A percentile compares a stretch with the other conserved stretches of the same genome.
These are phyloP conservation scores for Scyliorhinus canicula DNA, from an alignment of 2,797 vertebrate genomes.

Conservation along the genomic window DNA sequence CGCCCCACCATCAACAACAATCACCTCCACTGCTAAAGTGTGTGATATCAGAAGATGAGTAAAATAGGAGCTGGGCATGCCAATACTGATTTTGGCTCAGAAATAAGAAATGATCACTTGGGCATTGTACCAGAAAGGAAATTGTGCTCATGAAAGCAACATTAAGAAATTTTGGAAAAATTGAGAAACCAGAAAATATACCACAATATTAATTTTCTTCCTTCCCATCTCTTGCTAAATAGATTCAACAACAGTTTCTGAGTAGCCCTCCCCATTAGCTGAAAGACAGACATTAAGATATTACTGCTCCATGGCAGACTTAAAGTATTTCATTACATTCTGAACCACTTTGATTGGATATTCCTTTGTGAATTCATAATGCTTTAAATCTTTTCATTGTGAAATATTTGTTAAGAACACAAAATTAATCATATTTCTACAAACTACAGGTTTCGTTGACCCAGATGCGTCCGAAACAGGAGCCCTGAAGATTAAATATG, in stretches of 20 bases:
- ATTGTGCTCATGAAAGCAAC: background rate
- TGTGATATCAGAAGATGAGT: too few species aligned
- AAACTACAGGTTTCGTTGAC: background rate
- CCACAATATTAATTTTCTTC: background rate
- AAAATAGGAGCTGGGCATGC: too few species aligned
- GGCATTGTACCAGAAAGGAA: too few species aligned
- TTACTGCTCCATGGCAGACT: background rate
- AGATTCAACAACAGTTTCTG: background rate
- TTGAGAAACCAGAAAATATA: background rate
- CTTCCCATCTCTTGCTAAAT: background rate
- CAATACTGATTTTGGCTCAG: too few species aligned
- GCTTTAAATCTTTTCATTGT: background rate
- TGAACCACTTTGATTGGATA: background rate
- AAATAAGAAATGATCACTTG: background rate
- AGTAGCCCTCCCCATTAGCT: background rate
- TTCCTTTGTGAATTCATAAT: background rate
- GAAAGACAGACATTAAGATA: background rate
- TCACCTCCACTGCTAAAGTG: too few species aligned
- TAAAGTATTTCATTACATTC: background rate
- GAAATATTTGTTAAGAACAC: background rate
- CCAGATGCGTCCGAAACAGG: background rate
- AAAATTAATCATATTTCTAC: conserved; percentile 22
- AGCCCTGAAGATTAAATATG: background rate
- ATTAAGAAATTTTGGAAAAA: background rate
- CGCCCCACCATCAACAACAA: too few species aligned